These are phyloP conservation scores for Neoniphon sammara DNA, from an alignment of 2,797 vertebrate species.

Conservation along the genomic window DNA sequence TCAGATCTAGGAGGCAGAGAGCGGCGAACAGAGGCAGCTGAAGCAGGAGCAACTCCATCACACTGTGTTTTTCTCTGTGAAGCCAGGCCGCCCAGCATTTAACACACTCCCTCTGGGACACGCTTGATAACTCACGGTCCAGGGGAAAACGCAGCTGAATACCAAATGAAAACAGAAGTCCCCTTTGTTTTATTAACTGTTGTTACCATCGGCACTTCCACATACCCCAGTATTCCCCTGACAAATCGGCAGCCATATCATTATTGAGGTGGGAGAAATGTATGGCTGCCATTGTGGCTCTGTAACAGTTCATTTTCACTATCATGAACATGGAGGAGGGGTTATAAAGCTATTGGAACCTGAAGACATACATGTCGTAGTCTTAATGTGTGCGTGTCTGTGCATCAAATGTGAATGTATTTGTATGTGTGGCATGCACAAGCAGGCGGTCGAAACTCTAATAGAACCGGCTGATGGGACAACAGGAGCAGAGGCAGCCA, in stretches of 20 bases:
- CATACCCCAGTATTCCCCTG: slow-evolving; percentile 55
- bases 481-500: slow-evolving; percentile 46
- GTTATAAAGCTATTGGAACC: slow-evolving; percentile 33
- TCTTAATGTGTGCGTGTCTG: neutral
- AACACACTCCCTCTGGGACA: slow-evolving; percentile 78
- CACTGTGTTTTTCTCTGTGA: slow-evolving; percentile 69
- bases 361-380: slow-evolving; percentile 41
- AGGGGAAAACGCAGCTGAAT: slow-evolving; percentile 65
- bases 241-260: slow-evolving; percentile 53
- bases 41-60: slow-evolving; percentile 70
- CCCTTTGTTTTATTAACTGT: slow-evolving; percentile 76
- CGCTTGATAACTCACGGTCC: slow-evolving; percentile 69
- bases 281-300: slow-evolving; percentile 50
- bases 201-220: slow-evolving; percentile 71
- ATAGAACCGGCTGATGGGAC: slow-evolving; percentile 59
- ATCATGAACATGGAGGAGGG: slow-evolving; percentile 24
- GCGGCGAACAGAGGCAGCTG: slow-evolving; percentile 33
- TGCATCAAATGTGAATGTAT: slow-evolving; percentile 23
- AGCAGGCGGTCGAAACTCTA: slow-evolving; percentile 72
- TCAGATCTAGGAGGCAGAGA: slow-evolving; percentile 52
- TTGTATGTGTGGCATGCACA: slow-evolving; percentile 33
- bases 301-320: slow-evolving; percentile 59
- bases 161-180: slow-evolving; percentile 79
- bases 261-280: slow-evolving; percentile 62
- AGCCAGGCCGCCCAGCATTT: slow-evolving; percentile 61